Conservation (phyloP, 2,888 invertebrate species). For the Catotricha subobsoleta region DNA sequence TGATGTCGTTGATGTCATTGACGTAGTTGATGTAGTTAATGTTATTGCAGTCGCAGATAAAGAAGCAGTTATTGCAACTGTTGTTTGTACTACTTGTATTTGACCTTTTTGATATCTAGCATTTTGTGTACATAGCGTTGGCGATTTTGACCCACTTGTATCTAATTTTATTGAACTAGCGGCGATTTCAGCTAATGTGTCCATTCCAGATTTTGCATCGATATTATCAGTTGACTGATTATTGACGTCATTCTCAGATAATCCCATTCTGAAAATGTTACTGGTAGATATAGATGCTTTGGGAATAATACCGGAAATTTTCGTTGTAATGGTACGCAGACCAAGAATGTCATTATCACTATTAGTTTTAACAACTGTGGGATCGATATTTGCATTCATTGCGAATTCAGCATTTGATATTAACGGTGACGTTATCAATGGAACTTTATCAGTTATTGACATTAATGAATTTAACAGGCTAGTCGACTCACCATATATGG, state of each 20-base stretch:
- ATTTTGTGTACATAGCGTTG: too few species aligned
- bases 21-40: neutral
- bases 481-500: neutral
- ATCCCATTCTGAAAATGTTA: too few species aligned
- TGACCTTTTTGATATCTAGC: too few species aligned
- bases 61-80: neutral
- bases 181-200: slow-evolving; percentile 14
- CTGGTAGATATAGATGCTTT: too few species aligned
- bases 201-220: slow-evolving; percentile 12
- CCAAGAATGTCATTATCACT: neutral
- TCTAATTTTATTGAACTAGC: slow-evolving; percentile 13
- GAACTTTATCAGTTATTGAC: slow-evolving; percentile 24
- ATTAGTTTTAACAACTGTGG: neutral
- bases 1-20: neutral
- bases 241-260: neutral
- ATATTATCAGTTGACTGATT: too few species aligned
- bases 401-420: neutral
- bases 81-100: too few species aligned
- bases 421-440: slow-evolving; percentile 13
- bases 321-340: too few species aligned
- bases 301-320: too few species aligned
- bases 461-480: slow-evolving; percentile 22
- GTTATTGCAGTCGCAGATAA: neutral
- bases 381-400: neutral
- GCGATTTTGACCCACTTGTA: too few species aligned